A percentile compares a stretch with the other conserved stretches of the same genome.
Evolutionary conservation across 2,113 vertebrate species (phyloP).

Genomic region (Bambusicola thoracicus): DNA sequence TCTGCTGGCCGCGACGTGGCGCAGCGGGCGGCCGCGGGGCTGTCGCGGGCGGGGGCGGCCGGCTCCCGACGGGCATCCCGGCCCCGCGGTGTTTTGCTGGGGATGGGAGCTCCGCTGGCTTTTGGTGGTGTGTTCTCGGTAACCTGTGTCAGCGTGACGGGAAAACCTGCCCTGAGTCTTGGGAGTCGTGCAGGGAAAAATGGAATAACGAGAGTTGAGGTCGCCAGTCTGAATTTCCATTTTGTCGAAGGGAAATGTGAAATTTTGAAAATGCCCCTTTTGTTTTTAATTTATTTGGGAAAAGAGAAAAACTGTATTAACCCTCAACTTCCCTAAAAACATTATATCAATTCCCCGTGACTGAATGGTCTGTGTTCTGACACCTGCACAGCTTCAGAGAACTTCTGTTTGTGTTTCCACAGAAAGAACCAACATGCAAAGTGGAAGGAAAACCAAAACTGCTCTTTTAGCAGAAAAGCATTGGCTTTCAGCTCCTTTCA

Average conservation of each 20-base stretch:
- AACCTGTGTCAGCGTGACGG: rapidly evolving
- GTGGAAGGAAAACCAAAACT: constrained; percentile 39
- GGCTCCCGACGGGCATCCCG: neutral
- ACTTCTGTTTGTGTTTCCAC: constrained; percentile 50
- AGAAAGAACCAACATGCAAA: constrained; percentile 62
- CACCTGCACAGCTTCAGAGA: constrained; percentile 24
- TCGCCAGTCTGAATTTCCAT: rapidly evolving
- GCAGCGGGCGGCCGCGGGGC: no score
- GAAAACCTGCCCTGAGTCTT: neutral
- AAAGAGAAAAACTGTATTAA: neutral
- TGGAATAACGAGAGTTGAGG: no score
- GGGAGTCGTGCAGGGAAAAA: neutral
- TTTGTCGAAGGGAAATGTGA: neutral
- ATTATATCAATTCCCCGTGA: neutral
- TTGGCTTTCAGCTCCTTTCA: constrained; percentile 1
- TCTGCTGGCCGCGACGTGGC: no score
- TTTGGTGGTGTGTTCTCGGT: neutral
- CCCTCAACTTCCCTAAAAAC: neutral
- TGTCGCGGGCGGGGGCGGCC: no score
- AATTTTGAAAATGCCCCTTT: neutral
- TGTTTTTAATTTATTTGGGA: neutral
- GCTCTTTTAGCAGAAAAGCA: neutral
- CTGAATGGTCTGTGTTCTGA: neutral
- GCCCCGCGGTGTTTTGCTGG: no score
- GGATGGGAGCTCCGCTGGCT: rapidly evolving